A percentile compares a stretch with the other conserved stretches of the same genome.
Conservation (phyloP, 1,140 invertebrate species). For the Chlorops oryzae region DNA sequence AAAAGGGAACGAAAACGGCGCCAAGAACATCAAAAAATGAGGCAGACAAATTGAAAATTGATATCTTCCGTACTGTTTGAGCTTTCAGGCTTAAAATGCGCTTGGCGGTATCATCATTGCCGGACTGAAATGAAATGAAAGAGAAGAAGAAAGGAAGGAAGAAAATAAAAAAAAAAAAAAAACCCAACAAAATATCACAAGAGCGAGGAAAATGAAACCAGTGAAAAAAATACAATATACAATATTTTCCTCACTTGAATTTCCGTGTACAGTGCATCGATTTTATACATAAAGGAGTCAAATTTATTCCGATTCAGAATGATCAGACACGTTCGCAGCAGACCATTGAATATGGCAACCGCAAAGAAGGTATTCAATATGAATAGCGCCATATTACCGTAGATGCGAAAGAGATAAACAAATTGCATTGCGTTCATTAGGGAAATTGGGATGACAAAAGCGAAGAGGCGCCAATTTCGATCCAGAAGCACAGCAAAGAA, state of each 20-base stretch:
- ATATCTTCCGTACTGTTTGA: constrained; percentile 19
- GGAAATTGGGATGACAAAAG: constrained; percentile 32
- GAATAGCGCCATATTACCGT: constrained; percentile 33
- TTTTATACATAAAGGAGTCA: constrained; percentile 20
- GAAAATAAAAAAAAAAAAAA: neutral
- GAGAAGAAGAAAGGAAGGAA: neutral
- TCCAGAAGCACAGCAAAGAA: constrained; percentile 27
- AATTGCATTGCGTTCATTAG: constrained; percentile 39
- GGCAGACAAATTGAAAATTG: constrained; percentile 32
- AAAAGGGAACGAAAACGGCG: constrained; percentile 28
- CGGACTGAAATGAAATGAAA: constrained; percentile 8
- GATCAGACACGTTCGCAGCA: constrained; percentile 35
- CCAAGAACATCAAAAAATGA: constrained; percentile 32
- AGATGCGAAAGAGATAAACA: constrained; percentile 32
- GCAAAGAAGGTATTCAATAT: constrained; percentile 40
- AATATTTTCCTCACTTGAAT: constrained; percentile 20
- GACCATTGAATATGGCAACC: constrained; percentile 34
- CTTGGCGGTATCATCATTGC: constrained; percentile 8
- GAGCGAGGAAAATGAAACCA: neutral
- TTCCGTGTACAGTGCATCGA: constrained; percentile 21
- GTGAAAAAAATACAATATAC: too few species aligned
- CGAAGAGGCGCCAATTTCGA: constrained; percentile 28
- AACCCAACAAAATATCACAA: neutral
- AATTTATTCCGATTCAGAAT: constrained; percentile 26
- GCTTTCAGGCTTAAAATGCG: constrained; percentile 17